Base-by-base conservation (phyloP, 2,888 invertebrate genomes). In the Ernsta delagoae region DNA sequence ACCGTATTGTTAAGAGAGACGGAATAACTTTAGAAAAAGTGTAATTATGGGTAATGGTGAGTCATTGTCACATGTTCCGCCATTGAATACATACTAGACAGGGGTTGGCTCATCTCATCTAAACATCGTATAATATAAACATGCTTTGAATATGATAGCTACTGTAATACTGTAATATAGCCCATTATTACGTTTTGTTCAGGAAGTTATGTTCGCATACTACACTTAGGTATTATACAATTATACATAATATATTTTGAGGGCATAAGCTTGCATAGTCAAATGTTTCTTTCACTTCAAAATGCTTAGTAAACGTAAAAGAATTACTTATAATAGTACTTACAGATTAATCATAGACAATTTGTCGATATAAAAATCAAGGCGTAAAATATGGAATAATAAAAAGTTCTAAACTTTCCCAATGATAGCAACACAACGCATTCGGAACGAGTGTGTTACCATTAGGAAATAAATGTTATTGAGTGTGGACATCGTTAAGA, bases 381-480 rank as follows among this genome's bases (percentile, higher is more conserved):
- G 59, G 9, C 3, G 53, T n/a, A n/a, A 45, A 45, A 39, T 69
- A 34, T 43, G 12, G 43, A 36, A 45, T 53, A 31, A 12, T 50
- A 63, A 68, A 59, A 36, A 54, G 36, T 45, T 56, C 45, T 67
- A 63, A 59, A 43, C 41, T 57, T 50, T 34, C 39, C 48, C 31
- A 43, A 41, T 53, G 56, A 64, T 53, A 53, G 43, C n/a, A 81
- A 82, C 82, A 78, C 76, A 77, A 83, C 84, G 83, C 82, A 84
- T 83, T 78, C 80, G 80, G 79, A 71, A 73, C 76, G 24, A 12
- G 50, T 79, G 79, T 83, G 84, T 39, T 63, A 82, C 85, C 75
- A 77, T 77, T 83, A 87, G 84, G 86, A 85, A 83, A 84, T 83
- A 84, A 82, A 85, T 85, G 89, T 89, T 89, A 89, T 89, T 80